phyloP scores from a whole-genome alignment of 2,888 invertebrate genomes.

The Spilosoma lubricipeda region DNA sequence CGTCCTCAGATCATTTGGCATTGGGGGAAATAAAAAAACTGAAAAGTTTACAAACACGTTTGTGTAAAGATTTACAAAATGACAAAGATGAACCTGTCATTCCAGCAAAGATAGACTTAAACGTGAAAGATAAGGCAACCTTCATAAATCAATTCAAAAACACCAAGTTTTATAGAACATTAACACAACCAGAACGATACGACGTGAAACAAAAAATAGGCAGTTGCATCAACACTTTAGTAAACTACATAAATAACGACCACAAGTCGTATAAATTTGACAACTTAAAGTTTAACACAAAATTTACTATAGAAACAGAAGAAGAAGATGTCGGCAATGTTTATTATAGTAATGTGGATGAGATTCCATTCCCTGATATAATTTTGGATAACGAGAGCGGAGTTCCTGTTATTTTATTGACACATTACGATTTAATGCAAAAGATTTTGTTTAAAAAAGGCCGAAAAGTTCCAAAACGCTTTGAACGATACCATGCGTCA shows the following conservation, averaged over 20 bases:
- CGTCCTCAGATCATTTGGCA: conserved; percentile 35
- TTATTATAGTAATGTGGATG: conserved; percentile 54
- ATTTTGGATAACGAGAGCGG: conserved; percentile 62
- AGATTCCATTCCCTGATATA: conserved; percentile 64
- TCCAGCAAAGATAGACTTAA: conserved; percentile 20
- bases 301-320: conserved; percentile 38
- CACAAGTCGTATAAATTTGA: conserved; percentile 58
- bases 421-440: conserved; percentile 54
- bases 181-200: conserved; percentile 25
- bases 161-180: conserved; percentile 52
- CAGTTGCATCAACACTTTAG: conserved; percentile 58
- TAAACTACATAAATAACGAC: conserved; percentile 64
- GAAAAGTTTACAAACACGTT: conserved; percentile 48
- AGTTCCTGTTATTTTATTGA: conserved; percentile 60
- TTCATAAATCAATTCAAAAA: conserved; percentile 47
- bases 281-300: conserved; percentile 54
- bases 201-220: conserved; percentile 53
- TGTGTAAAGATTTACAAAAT: conserved; percentile 46
- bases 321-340: conserved; percentile 55
- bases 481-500: background rate
- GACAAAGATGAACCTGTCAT: conserved; percentile 12
- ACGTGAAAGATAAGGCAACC: conserved; percentile 48
- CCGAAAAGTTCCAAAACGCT: background rate
- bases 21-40: conserved; percentile 56
- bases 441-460: conserved; percentile 53